phyloP scores from a whole-genome alignment of 1,140 invertebrate species.

The Pogonomyrmex californicus region DNA sequence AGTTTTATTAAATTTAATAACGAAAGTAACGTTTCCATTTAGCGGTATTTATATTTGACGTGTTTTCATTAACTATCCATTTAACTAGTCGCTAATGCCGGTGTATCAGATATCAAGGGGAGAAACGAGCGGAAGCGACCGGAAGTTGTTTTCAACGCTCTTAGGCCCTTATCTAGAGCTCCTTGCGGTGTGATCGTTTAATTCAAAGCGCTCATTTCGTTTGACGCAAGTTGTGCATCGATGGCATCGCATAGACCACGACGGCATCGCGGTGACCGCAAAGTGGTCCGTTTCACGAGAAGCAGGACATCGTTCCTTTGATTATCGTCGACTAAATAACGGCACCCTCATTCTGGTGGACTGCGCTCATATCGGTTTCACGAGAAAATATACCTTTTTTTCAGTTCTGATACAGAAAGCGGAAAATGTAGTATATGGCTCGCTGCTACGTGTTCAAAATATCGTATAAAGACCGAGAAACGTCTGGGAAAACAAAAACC shows the following conservation, averaged over 20 bases:
- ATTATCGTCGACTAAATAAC: constrained; percentile 80
- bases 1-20: background rate
- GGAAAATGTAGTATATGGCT: background rate
- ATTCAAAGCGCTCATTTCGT: constrained; percentile 74
- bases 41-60: background rate
- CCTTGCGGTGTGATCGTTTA: constrained; percentile 68
- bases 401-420: background rate
- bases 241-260: constrained; percentile 66
- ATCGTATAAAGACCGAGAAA: background rate
- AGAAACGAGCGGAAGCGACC: background rate
- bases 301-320: constrained; percentile 32
- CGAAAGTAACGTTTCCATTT: background rate
- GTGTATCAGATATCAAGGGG: constrained; percentile 26
- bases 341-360: constrained; percentile 74
- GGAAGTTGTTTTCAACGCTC: constrained; percentile 39
- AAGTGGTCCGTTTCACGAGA: constrained; percentile 57
- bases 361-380: background rate
- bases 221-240: constrained; percentile 77
- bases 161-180: constrained; percentile 64
- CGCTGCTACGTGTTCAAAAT: background rate
- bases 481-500: background rate
- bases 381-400: background rate
- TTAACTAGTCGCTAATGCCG: background rate
- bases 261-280: constrained; percentile 54
- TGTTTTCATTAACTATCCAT: background rate